A percentile compares a stretch with the other conserved stretches of the same genome.
phyloP scores from a whole-genome alignment of 2,888 invertebrate species.

The Diloba caeruleocephala region DNA sequence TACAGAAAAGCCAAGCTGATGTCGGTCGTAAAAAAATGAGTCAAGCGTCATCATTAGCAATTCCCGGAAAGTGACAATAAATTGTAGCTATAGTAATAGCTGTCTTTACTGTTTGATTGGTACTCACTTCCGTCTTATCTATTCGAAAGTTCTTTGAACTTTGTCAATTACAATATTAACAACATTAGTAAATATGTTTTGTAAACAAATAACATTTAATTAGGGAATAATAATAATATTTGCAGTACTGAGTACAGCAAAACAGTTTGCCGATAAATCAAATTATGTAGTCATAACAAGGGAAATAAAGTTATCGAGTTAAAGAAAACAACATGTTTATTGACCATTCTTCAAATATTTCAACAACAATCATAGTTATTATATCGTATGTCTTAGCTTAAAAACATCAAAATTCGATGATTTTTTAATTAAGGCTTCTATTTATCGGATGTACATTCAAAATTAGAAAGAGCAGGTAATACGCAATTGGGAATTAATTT shows the following conservation, averaged over 20 bases:
- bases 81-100: slow-evolving; percentile 19
- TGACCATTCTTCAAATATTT: not conserved
- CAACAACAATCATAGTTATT: slow-evolving; percentile 11
- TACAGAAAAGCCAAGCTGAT: too few species aligned
- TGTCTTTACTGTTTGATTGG: slow-evolving; percentile 24
- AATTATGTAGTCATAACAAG: not conserved
- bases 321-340: slow-evolving; percentile 11
- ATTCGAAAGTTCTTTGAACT: slow-evolving; percentile 43
- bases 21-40: slow-evolving; percentile 38
- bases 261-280: not conserved
- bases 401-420: not conserved
- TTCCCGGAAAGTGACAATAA: slow-evolving; percentile 48
- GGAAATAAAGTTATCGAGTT: slow-evolving; percentile 3
- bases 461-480: too few species aligned
- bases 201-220: slow-evolving; percentile 14
- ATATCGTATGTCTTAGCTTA: not conserved
- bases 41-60: slow-evolving; percentile 15
- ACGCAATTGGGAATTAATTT: too few species aligned
- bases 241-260: slow-evolving; percentile 17
- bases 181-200: slow-evolving; percentile 11
- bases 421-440: too few species aligned
- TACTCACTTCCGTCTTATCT: slow-evolving; percentile 35
- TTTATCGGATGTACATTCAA: too few species aligned
- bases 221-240: slow-evolving; percentile 6
- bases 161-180: slow-evolving; percentile 19